Evolutionary conservation across 2,113 vertebrate species (phyloP), one percentile per base, ranked within the genome.

Genomic region (Eubucco bourcierii): DNA sequence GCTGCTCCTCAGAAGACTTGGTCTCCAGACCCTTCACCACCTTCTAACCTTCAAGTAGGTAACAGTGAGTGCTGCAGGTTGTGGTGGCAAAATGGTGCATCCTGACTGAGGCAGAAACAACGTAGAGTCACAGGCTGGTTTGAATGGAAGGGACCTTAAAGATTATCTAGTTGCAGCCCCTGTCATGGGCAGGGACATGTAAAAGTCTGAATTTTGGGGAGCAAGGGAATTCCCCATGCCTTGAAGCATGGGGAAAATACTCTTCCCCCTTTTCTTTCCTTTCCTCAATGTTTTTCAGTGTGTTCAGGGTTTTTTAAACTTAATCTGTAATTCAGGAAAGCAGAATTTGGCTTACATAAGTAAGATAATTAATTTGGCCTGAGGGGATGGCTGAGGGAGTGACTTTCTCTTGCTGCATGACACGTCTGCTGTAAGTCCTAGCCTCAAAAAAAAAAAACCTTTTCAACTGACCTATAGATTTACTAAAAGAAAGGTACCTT

Each of bases 401-500:
- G 59, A 73, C 64, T 89, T 80, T 27, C 39, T 27, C 65, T 25
- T 34, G 56, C 80, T 59, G 27, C 29, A 10, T 24, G 24, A 27
- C 37, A 16, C 0, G 1, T 21, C 31, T 27, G 58, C 56, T 52
- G 58, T 31, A 33, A 80, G 72, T 15, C 44, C 67, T 10, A 77
- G 52, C 84, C 80, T 60, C 47, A 63, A 61, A 82, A 72, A 58
- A 78, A 2, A 29, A 41, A 12, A 17, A 15, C 31, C 5, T 37
- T 80, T 87, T 28, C n/a, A 55, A 13, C 47, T 34, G 47, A 29
- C 80, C 27, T 76, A 56, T 39, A 47, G 64, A 61, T 80, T 75
- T 63, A 50, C 70, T 88, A 59, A 80, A 93, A 90, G 91, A 94
- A 92, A 88, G 82, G 93, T 84, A 68, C 58, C 90, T 91, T 88